Conservation (phyloP, 2,888 invertebrate species). For the Tetragonula carbonaria region DNA sequence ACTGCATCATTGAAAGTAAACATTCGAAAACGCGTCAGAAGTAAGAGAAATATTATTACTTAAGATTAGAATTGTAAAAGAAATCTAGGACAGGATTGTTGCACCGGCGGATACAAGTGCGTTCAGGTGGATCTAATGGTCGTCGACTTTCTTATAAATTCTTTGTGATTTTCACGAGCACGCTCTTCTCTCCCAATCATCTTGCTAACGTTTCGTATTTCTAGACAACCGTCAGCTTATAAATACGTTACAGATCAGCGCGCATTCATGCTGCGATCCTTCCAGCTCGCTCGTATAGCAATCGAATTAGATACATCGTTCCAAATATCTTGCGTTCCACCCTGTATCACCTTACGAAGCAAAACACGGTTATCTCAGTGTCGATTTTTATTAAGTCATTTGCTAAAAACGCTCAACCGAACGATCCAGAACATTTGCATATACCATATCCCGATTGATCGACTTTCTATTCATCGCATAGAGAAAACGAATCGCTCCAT, state of each 20-base stretch:
- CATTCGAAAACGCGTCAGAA: background rate
- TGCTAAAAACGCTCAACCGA: background rate
- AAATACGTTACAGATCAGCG: conserved; percentile 44
- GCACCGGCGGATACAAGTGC: conserved; percentile 55
- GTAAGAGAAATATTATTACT: conserved; percentile 24
- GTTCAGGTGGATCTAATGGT: conserved; percentile 75
- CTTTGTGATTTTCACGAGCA: conserved; percentile 63
- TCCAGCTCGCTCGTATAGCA: background rate
- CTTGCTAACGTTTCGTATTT: conserved; percentile 36
- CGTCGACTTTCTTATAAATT: conserved; percentile 76
- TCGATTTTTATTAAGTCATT: background rate
- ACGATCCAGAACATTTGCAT: background rate
- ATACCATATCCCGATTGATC: background rate
- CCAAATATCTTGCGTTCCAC: conserved; percentile 28
- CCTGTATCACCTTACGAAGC: background rate
- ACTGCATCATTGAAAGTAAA: conserved; percentile 24
- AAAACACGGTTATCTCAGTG: background rate
- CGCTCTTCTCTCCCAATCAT: conserved; percentile 62
- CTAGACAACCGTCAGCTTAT: conserved; percentile 16
- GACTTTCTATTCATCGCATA: conserved; percentile 32
- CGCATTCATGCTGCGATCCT: conserved; percentile 32
- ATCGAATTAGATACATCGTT: conserved; percentile 6
- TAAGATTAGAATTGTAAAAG: conserved; percentile 8
- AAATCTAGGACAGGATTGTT: conserved; percentile 65
- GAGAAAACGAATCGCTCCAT: conserved; percentile 7